Percentiles rank a stretch among this genome's conserved stretches.
phyloP scores from a whole-genome alignment of 2,888 invertebrate species.

The Torymus texanus region DNA sequence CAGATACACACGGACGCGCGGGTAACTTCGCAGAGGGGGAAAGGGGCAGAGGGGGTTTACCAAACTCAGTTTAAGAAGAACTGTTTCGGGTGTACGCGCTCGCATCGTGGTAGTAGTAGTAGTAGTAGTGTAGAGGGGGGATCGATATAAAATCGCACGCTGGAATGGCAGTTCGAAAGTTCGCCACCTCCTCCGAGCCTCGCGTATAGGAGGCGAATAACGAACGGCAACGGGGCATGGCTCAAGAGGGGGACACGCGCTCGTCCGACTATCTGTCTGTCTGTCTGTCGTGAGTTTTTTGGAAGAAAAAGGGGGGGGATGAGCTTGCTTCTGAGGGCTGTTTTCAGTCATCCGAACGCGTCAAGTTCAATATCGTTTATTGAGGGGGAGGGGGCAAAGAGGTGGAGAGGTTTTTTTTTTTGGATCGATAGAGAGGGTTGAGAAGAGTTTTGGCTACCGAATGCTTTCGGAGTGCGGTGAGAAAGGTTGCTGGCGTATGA shows the following conservation, averaged over 20 bases:
- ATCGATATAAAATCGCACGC: slow-evolving; percentile 63
- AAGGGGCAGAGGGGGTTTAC: slow-evolving; percentile 68
- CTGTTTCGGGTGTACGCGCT: slow-evolving; percentile 65
- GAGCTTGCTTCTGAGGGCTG: not conserved
- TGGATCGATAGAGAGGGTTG: too few species aligned
- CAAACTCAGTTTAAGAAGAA: slow-evolving; percentile 75
- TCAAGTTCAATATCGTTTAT: slow-evolving; percentile 25
- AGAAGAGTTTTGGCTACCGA: too few species aligned
- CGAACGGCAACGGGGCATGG: slow-evolving; percentile 56
- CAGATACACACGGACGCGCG: slow-evolving; percentile 61
- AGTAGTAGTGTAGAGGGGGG: not conserved
- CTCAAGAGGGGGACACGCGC: not conserved
- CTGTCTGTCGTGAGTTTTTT: not conserved
- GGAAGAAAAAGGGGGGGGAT: not conserved
- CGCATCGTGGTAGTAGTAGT: too few species aligned
- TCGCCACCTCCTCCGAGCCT: slow-evolving; percentile 51
- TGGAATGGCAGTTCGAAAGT: slow-evolving; percentile 66
- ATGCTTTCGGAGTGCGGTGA: too few species aligned
- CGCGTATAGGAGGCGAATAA: slow-evolving; percentile 58
- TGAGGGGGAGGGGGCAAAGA: too few species aligned
- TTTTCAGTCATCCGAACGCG: too few species aligned
- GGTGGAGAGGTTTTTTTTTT: slow-evolving; percentile 1
- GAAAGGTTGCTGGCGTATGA: too few species aligned
- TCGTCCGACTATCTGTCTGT: slow-evolving; percentile 2
- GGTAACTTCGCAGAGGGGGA: slow-evolving; percentile 9